A percentile compares a stretch with the other conserved stretches of the same genome.
Conservation (phyloP, 2,888 invertebrate species). For the Bedellia somnulentella region DNA sequence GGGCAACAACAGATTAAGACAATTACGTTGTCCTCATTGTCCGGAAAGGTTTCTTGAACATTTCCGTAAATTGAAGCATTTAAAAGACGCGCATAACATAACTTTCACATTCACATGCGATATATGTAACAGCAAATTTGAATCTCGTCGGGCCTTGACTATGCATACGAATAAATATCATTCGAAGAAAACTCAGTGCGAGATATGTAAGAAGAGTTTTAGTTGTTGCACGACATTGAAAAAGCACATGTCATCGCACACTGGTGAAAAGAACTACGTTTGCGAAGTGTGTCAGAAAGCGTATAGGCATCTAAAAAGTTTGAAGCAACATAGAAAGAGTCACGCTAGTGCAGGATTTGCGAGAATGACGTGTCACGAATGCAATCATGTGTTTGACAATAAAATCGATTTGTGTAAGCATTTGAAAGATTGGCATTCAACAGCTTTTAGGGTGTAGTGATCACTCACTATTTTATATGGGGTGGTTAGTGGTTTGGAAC, state of each 20-base stretch:
- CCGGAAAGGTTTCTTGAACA: conserved; percentile 33
- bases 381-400: conserved; percentile 20
- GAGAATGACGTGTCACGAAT: conserved; percentile 24
- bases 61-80: conserved; percentile 33
- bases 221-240: conserved; percentile 32
- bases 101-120: conserved; percentile 34
- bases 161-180: conserved; percentile 38
- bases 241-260: conserved; percentile 31
- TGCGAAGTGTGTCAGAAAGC: conserved; percentile 50
- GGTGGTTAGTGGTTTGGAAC: no score
- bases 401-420: conserved; percentile 26
- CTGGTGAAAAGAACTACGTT: conserved; percentile 25
- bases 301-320: conserved; percentile 45
- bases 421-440: conserved; percentile 32
- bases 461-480: no score
- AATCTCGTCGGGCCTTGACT: conserved; percentile 26
- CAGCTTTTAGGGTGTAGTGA: no score
- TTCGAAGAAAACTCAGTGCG: conserved; percentile 41
- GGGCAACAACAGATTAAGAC: conserved; percentile 24
- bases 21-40: conserved; percentile 32
- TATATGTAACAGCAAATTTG: conserved; percentile 26
- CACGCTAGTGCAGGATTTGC: no score
- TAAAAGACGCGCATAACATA: conserved; percentile 31
- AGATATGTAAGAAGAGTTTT: conserved; percentile 47
- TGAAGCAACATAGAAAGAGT: conserved; percentile 36